Evolutionary conservation across 2,888 invertebrate species (phyloP), one percentile per base, ranked within the genome.

Genomic region (Bembecia ichneumoniformis): DNA sequence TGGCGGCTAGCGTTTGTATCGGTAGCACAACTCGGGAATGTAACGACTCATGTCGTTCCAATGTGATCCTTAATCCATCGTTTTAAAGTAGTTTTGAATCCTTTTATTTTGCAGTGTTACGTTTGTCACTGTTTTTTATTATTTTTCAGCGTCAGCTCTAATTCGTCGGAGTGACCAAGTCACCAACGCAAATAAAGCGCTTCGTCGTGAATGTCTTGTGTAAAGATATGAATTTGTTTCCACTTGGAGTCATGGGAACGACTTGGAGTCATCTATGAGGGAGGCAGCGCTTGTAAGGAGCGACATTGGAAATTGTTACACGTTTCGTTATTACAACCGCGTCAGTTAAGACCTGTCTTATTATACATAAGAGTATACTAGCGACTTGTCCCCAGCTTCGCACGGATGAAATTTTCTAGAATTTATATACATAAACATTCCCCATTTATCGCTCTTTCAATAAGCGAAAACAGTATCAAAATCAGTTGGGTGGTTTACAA

Each of bases 221-320:
- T 82, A 80, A 86, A 86, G 82, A 78, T 72, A 70, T 73, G 81
- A 82, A 82, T 82, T 82, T 84, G 82, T 83, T 83, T 82, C 82
- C 77, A 77, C 63, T 58, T 54, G 58, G 62, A 60, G 62, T 62
- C 80, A 77, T 84, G 84, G 84, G 86, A 84, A 84, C 74, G 28
- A 55, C 48, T 47, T 47, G 47, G 58, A 28, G 7, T 28, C 28
- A 28, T 28, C 40, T 59, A 58, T 57, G 60, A 55, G 49, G 64
- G 58, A 16, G 16, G 40, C 20, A 20, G 20, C 14, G 40, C 40
- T 28, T 28, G 13, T 40, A 14, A 13, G 40, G n/a, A 14, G 14
- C 15, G 16, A 44, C 17, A 44, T 15, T 44, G 44, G 16, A 16
- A 4, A 1, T 44, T 44, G 44, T 14, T 15, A 16, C 14, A 14